Conservation (phyloP, 2,797 vertebrate species). For the Cirrhinus molitorella region DNA sequence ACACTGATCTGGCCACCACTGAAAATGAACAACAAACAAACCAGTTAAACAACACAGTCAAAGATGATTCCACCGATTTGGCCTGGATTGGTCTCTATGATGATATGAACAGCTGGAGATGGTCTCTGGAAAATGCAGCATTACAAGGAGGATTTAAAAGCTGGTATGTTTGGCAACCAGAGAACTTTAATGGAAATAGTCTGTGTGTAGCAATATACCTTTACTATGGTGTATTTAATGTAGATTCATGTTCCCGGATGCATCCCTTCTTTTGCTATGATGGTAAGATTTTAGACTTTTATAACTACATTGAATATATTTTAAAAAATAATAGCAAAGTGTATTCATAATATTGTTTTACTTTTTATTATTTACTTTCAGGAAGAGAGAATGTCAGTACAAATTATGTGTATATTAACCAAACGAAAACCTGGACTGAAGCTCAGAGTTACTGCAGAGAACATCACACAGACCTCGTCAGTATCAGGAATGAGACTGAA, state of each 20-base stretch:
- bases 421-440: background rate
- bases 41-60: too few species aligned
- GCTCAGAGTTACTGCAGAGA: slow-evolving; percentile 48
- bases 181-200: background rate
- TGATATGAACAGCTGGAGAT: too few species aligned
- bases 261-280: too few species aligned
- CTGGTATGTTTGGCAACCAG: slow-evolving; percentile 19
- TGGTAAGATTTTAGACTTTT: background rate
- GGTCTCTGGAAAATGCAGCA: background rate
- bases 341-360: background rate
- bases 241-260: too few species aligned
- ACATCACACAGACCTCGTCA: slow-evolving; percentile 24
- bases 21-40: too few species aligned
- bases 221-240: too few species aligned
- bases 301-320: background rate
- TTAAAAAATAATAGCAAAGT: background rate
- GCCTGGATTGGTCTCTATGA: too few species aligned
- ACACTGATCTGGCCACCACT: too few species aligned
- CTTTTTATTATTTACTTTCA: background rate
- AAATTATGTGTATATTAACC: background rate
- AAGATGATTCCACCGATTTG: too few species aligned
- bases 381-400: background rate
- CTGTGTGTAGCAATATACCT: background rate
- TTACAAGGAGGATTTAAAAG: slow-evolving; percentile 18
- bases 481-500: background rate